These are phyloP conservation scores for Plagiodera versicolora DNA, from an alignment of 2,888 invertebrate species.

Conservation along the genomic window DNA sequence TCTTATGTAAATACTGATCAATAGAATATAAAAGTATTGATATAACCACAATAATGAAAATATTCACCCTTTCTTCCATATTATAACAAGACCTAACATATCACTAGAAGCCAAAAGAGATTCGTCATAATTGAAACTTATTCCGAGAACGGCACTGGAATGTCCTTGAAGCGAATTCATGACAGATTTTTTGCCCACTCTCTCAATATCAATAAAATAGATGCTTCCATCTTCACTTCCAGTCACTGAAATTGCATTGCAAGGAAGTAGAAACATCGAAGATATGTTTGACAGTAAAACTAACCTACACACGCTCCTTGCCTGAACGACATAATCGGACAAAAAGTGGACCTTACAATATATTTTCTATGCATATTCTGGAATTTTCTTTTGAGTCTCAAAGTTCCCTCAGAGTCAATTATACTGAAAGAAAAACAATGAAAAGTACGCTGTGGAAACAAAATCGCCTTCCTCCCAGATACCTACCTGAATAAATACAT, in stretches of 20 bases:
- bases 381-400: slow-evolving; percentile 68
- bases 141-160: slow-evolving; percentile 78
- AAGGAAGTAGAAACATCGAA: background rate
- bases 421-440: no score
- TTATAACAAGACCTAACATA: slow-evolving; percentile 75
- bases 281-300: slow-evolving; percentile 21
- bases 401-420: slow-evolving; percentile 66
- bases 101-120: slow-evolving; percentile 83
- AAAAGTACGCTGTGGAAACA: no score
- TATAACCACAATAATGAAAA: background rate
- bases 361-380: slow-evolving; percentile 63
- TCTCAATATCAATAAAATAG: slow-evolving; percentile 76
- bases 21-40: background rate
- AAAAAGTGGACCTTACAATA: slow-evolving; percentile 75
- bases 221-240: slow-evolving; percentile 80
- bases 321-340: slow-evolving; percentile 81
- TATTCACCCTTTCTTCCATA: slow-evolving; percentile 63
- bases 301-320: slow-evolving; percentile 77
- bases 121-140: slow-evolving; percentile 87
- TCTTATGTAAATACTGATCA: background rate
- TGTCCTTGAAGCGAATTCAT: slow-evolving; percentile 71
- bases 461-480: no score
- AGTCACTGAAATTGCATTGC: slow-evolving; percentile 59
- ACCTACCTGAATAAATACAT: slow-evolving; percentile 63
- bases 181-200: slow-evolving; percentile 58